Evolutionary conservation across 2,113 vertebrate genomes (phyloP).

Genomic region (Zapus hudsonius): DNA sequence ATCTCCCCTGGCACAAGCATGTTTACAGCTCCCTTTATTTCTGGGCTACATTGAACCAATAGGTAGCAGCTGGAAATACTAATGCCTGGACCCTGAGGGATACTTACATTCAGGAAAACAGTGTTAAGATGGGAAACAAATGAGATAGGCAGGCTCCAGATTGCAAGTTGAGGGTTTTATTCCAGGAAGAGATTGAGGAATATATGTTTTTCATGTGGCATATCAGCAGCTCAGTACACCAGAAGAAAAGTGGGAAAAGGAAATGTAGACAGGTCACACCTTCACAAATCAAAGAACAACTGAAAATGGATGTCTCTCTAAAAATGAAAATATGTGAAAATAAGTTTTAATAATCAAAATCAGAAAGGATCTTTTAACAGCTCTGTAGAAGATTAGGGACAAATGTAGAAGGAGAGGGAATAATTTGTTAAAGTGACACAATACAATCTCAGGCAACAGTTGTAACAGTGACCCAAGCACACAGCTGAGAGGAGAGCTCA

Average conservation of each 20-base stretch:
- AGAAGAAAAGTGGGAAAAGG: slow-evolving; percentile 37
- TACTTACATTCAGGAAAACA: slow-evolving; percentile 49
- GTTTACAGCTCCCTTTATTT: slow-evolving; percentile 16
- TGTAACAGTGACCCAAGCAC: no score
- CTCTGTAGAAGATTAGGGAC: no score
- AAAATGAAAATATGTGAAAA: slow-evolving; percentile 5
- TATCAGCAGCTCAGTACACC: not conserved
- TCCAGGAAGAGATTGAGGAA: not conserved
- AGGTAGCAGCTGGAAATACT: slow-evolving; percentile 27
- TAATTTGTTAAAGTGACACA: no score
- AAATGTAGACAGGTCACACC: not conserved
- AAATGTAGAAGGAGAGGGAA: no score
- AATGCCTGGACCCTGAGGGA: not conserved
- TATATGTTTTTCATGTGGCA: slow-evolving; percentile 15
- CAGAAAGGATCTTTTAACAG: slow-evolving; percentile 11
- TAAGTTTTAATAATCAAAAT: slow-evolving; percentile 22
- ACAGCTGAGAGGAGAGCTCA: no score
- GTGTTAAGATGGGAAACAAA: slow-evolving; percentile 33
- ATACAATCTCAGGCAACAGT: no score
- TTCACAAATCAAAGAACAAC: not conserved
- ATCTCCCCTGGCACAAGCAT: not conserved
- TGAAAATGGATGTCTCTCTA: slow-evolving; percentile 1
- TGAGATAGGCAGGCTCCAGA: slow-evolving; percentile 15
- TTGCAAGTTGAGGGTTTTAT: slow-evolving; percentile 31
- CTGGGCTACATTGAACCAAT: slow-evolving; percentile 1